Conservation (phyloP, 2,797 vertebrate species). For the Phoebastria nigripes region DNA sequence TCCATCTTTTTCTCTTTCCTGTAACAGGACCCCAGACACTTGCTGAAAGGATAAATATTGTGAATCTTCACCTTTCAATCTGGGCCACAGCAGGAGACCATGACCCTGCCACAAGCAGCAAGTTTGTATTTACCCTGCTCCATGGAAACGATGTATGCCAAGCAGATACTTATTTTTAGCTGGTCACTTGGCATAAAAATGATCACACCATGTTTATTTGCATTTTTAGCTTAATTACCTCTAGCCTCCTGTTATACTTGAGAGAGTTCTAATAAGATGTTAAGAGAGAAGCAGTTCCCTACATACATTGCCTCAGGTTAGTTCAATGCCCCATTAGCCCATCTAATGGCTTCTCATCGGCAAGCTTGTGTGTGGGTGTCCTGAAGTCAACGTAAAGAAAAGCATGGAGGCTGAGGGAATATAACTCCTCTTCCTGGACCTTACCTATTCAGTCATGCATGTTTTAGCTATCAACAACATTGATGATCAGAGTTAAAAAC, state of each 20-base stretch:
- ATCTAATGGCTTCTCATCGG: conserved; percentile 67
- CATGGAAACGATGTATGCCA: neutral
- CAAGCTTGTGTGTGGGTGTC: neutral
- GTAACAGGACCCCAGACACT: conserved; percentile 25
- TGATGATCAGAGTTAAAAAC: neutral
- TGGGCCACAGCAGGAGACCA: conserved; percentile 30
- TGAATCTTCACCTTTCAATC: conserved; percentile 20
- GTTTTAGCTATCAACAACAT: neutral
- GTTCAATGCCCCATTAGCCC: conserved; percentile 72
- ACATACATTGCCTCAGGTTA: conserved; percentile 59
- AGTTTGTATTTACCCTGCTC: neutral
- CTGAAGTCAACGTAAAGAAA: conserved; percentile 42
- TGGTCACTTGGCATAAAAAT: conserved; percentile 51
- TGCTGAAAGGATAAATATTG: conserved; percentile 14
- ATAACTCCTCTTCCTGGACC: neutral
- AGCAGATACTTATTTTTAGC: neutral
- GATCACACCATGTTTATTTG: conserved; percentile 42
- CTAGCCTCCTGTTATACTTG: conserved; percentile 56
- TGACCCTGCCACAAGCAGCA: neutral
- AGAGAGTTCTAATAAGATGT: conserved; percentile 66
- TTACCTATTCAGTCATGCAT: neutral
- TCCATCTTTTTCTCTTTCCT: neutral
- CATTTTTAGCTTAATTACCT: conserved; percentile 65
- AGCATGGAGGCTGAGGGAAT: neutral
- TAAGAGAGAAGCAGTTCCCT: conserved; percentile 54